Percentiles rank a stretch among this genome's conserved stretches.
phyloP scores from a whole-genome alignment of 2,797 vertebrate genomes.

The Catostomus latipinnis region DNA sequence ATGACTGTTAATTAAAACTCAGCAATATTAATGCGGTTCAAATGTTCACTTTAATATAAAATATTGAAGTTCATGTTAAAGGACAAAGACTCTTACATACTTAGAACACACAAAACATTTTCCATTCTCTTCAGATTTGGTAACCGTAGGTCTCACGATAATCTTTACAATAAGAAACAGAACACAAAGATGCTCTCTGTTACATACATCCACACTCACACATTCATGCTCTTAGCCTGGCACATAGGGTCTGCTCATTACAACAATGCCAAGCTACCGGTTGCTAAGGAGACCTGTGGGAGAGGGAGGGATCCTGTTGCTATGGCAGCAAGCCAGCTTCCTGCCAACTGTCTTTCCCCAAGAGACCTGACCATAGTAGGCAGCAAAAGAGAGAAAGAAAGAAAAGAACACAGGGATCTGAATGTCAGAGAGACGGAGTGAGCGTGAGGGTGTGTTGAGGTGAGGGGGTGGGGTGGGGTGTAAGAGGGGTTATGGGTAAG shows the following conservation, averaged over 20 bases:
- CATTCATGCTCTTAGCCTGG: slow-evolving; percentile 70
- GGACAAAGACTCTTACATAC: slow-evolving; percentile 32
- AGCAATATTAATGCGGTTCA: slow-evolving; percentile 42
- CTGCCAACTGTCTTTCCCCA: slow-evolving; percentile 80
- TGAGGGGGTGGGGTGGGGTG: slow-evolving; percentile 6
- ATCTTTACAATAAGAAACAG: slow-evolving; percentile 44
- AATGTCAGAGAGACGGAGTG: slow-evolving; percentile 62
- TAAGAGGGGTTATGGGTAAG: slow-evolving; percentile 63
- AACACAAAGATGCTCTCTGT: slow-evolving; percentile 44
- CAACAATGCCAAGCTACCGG: slow-evolving; percentile 84
- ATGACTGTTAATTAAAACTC: slow-evolving; percentile 59
- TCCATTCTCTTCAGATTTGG: not conserved
- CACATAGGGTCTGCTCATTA: slow-evolving; percentile 80
- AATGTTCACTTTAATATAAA: slow-evolving; percentile 26
- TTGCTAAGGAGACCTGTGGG: slow-evolving; percentile 85
- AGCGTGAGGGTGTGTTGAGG: slow-evolving; percentile 4
- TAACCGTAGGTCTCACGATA: slow-evolving; percentile 8
- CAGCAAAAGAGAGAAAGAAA: slow-evolving; percentile 63
- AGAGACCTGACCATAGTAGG: slow-evolving; percentile 80
- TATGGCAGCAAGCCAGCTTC: slow-evolving; percentile 83
- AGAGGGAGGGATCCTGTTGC: slow-evolving; percentile 84
- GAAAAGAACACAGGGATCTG: slow-evolving; percentile 62
- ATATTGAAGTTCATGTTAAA: slow-evolving; percentile 19
- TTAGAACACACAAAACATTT: not conserved
- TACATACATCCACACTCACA: slow-evolving; percentile 47